phyloP scores from a whole-genome alignment of 2,888 invertebrate genomes.

The Melinaea menophilus region DNA sequence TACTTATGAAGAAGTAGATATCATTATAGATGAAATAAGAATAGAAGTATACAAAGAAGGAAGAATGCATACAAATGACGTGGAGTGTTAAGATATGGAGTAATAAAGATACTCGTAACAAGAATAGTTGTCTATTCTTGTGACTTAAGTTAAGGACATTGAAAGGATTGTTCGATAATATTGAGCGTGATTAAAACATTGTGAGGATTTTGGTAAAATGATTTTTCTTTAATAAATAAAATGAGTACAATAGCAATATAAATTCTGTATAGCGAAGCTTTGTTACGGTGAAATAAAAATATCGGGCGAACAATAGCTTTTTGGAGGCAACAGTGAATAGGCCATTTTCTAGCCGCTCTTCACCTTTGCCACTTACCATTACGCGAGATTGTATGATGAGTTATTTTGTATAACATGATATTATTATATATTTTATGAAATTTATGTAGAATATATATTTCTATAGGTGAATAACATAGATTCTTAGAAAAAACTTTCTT shows the following conservation, averaged over 20 bases:
- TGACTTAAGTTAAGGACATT: no score
- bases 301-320: slow-evolving; percentile 23
- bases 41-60: no score
- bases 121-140: no score
- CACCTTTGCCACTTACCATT: slow-evolving; percentile 21
- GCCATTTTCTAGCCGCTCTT: slow-evolving; percentile 27
- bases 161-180: neutral
- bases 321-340: slow-evolving; percentile 21
- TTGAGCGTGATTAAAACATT: neutral
- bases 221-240: slow-evolving; percentile 4
- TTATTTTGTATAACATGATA: slow-evolving; percentile 10
- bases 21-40: no score
- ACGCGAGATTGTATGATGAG: slow-evolving; percentile 15
- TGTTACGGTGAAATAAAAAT: slow-evolving; percentile 22
- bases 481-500: no score
- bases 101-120: no score
- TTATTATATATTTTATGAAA: neutral
- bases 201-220: neutral
- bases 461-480: no score
- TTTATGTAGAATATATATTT: neutral
- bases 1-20: no score
- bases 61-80: no score
- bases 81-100: no score
- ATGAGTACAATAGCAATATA: slow-evolving; percentile 10
- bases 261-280: slow-evolving; percentile 16